Evolutionary conservation across 2,888 invertebrate species (phyloP).

Genomic region (Zeuzera pyrina): DNA sequence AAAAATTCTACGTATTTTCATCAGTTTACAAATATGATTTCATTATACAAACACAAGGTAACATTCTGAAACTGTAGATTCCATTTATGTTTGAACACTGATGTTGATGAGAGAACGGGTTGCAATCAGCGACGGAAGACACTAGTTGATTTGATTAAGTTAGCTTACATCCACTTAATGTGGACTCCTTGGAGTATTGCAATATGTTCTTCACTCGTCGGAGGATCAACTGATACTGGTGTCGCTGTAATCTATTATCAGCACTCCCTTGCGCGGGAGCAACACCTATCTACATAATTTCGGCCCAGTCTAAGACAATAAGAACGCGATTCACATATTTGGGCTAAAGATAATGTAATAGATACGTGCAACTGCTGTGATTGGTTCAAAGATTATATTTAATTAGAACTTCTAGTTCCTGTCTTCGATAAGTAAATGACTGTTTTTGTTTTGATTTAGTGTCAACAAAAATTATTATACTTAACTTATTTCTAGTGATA

Average conservation of each 20-base stretch:
- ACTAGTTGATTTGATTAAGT: constrained; percentile 62
- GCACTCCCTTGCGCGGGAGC: constrained; percentile 32
- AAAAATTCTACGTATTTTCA: no score
- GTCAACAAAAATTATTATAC: no score
- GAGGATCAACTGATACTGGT: constrained; percentile 56
- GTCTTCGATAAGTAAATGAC: constrained; percentile 35
- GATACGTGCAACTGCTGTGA: constrained; percentile 44
- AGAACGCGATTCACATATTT: constrained; percentile 33
- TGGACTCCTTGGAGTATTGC: constrained; percentile 18
- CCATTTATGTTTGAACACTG: no score
- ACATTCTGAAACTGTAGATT: no score
- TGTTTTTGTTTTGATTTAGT: constrained; percentile 39
- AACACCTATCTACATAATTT: constrained; percentile 30
- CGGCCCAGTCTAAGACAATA: constrained; percentile 50
- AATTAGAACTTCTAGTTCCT: constrained; percentile 31
- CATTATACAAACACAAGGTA: no score
- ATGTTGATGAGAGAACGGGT: no score
- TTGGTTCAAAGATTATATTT: constrained; percentile 51
- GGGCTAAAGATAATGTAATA: constrained; percentile 35
- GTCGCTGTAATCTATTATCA: constrained; percentile 65
- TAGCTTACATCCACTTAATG: constrained; percentile 22
- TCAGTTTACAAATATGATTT: no score
- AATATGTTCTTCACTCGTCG: constrained; percentile 26
- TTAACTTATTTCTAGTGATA: no score
- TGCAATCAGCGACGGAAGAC: constrained; percentile 55